These are phyloP conservation scores for Aphaenogaster rudis DNA, from an alignment of 1,140 invertebrate species.

Conservation along the genomic window DNA sequence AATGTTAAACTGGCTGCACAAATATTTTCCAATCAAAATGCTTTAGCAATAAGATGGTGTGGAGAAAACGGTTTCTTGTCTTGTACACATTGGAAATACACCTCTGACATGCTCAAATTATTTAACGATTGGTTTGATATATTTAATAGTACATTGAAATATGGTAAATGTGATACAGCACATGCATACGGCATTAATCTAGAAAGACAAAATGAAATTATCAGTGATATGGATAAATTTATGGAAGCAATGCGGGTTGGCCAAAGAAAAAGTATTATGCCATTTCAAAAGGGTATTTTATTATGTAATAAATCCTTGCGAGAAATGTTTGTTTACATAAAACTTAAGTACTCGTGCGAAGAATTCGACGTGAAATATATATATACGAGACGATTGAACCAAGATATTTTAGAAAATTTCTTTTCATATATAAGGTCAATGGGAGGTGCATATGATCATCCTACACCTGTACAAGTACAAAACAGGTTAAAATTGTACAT, in stretches of 20 bases:
- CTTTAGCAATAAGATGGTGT: neutral
- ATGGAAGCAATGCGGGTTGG: neutral
- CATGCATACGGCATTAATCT: constrained; percentile 9
- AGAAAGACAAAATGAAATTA: constrained; percentile 11
- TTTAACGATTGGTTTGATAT: constrained; percentile 2
- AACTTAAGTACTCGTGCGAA: too few relatives aligned
- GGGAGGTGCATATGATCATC: too few relatives aligned
- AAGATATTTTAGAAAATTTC: too few relatives aligned
- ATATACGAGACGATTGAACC: too few relatives aligned
- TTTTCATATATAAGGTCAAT: too few relatives aligned
- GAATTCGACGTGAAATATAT: too few relatives aligned
- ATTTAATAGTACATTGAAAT: neutral
- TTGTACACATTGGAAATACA: neutral
- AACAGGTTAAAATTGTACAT: too few relatives aligned
- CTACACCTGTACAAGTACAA: too few relatives aligned
- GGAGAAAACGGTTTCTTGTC: neutral
- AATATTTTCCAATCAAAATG: constrained; percentile 19
- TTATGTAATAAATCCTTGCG: neutral
- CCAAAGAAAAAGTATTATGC: neutral
- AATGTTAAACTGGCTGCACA: constrained; percentile 3
- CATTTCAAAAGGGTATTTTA: constrained; percentile 3
- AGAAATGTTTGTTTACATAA: too few relatives aligned
- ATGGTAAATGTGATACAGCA: neutral
- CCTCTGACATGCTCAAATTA: neutral
- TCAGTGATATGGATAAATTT: neutral